Conservation (phyloP, 2,797 vertebrate genomes). For the Kryptopterus vitreolus region DNA sequence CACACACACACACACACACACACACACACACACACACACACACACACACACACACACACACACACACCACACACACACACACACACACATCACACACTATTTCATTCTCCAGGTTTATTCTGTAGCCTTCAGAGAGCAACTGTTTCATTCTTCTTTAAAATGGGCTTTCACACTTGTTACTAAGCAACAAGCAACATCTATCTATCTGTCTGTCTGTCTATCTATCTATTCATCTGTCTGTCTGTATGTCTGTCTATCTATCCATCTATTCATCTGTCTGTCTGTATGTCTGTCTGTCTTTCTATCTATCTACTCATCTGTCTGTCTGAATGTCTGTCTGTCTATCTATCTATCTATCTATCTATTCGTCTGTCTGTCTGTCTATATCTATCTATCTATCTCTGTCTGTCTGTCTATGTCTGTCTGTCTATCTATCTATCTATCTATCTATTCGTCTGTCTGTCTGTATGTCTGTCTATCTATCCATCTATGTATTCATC, state of each 20-base stretch:
- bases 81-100: too few species aligned
- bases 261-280: background rate
- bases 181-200: constrained; percentile 29
- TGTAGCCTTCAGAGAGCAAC: background rate
- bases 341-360: background rate
- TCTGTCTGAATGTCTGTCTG: too few species aligned
- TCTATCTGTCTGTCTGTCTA: background rate
- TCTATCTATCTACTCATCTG: background rate
- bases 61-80: background rate
- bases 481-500: background rate
- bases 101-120: background rate
- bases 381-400: background rate
- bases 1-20: too few species aligned
- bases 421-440: too few species aligned
- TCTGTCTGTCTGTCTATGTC: too few species aligned
- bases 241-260: background rate
- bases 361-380: too few species aligned
- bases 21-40: constrained; percentile 54
- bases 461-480: background rate
- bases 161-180: constrained; percentile 9
- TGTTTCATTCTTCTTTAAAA: background rate
- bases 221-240: background rate
- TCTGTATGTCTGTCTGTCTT: background rate
- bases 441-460: background rate
- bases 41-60: constrained; percentile 61